These are phyloP conservation scores for human DNA, from an alignment of 2,113 vertebrate genomes.

Conservation along the genomic window GRCh38 chr3:37132501-37133000, in stretches of 20 bases:
- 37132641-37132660: background rate
- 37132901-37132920: background rate
- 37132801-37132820: background rate
- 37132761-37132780: background rate
- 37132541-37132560: background rate
- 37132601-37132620: background rate
- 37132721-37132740: background rate
- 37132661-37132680: fast-evolving
- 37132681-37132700: background rate
- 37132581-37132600: background rate
- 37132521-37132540: background rate
- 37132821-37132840: background rate
- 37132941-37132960: too few relatives aligned
- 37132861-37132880: background rate
- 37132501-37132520: background rate
- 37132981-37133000: too few relatives aligned
- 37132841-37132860: background rate
- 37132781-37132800: background rate
- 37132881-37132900: background rate
- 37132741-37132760: background rate
- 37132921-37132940: background rate
- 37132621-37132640: background rate
- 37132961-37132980: too few relatives aligned
- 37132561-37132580: background rate
- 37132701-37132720: background rate